A percentile compares a stretch with the other conserved stretches of the same genome.
Evolutionary conservation across 92 coral and sea anemone species (phyloP).

Genomic region (Porites lobata): DNA sequence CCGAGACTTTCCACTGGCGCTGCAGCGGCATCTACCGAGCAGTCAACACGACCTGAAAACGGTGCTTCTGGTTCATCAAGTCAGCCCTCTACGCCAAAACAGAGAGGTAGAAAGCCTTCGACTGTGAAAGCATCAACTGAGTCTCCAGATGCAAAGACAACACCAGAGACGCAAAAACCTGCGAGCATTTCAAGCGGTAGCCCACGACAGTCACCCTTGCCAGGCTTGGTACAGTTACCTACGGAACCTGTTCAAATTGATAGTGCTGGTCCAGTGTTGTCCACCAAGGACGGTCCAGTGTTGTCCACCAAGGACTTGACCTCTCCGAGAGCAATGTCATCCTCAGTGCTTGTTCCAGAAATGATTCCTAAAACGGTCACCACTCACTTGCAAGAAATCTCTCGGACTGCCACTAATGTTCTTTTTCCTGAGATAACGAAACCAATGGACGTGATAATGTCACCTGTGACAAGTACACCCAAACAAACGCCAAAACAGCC

Average conservation of each 20-base stretch:
- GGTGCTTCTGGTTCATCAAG: constrained; percentile 26
- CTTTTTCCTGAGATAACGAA: constrained; percentile 9
- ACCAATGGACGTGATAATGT: constrained; percentile 11
- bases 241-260: constrained; percentile 48
- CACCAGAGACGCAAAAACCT: constrained; percentile 52
- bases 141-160: constrained; percentile 35
- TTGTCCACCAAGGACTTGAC: constrained; percentile 9
- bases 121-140: constrained; percentile 69
- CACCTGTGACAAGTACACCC: background rate
- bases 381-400: constrained; percentile 40
- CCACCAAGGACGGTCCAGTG: constrained; percentile 15
- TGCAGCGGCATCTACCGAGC: constrained; percentile 48
- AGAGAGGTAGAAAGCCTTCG: constrained; percentile 92
- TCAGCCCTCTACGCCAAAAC: constrained; percentile 70
- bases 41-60: constrained; percentile 67
- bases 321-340: background rate
- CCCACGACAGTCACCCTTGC: constrained; percentile 35
- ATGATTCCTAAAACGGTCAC: constrained; percentile 36
- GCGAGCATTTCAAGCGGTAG: background rate
- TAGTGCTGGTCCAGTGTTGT: constrained; percentile 19
- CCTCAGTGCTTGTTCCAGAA: constrained; percentile 33
- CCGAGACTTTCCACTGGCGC: constrained; percentile 77
- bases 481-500: constrained; percentile 44
- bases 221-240: constrained; percentile 42
- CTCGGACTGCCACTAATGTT: constrained; percentile 36